Evolutionary conservation across 2,113 vertebrate species (phyloP).

Genomic region (Bettongia penicillata): DNA sequence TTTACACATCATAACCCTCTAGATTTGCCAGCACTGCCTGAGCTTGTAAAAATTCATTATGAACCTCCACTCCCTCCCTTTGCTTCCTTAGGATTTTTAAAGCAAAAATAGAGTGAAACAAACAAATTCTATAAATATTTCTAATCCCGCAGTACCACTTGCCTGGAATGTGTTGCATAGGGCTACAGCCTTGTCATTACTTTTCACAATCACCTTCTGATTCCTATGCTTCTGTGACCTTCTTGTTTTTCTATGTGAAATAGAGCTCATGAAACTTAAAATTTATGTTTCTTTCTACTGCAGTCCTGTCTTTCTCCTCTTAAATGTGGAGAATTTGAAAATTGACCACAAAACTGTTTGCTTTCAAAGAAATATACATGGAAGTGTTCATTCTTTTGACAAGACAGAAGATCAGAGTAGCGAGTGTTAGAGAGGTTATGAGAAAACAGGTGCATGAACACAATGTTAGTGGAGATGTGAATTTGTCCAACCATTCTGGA

Average conservation of each 20-base stretch:
- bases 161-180: background rate
- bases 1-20: constrained; percentile 66
- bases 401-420: background rate
- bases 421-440: background rate
- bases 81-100: constrained; percentile 56
- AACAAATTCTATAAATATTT: constrained; percentile 49
- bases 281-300: background rate
- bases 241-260: constrained; percentile 35
- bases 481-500: background rate
- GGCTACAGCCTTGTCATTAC: background rate
- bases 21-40: constrained; percentile 52
- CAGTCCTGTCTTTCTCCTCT: constrained; percentile 18
- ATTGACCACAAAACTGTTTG: constrained; percentile 5
- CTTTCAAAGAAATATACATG: background rate
- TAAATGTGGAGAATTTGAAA: background rate
- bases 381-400: background rate
- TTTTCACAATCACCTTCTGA: constrained; percentile 33
- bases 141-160: background rate
- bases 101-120: constrained; percentile 72
- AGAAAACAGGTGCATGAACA: background rate
- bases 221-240: background rate
- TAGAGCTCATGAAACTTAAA: constrained; percentile 23
- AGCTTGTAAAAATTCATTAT: constrained; percentile 67
- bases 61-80: constrained; percentile 51
- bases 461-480: background rate